Evolutionary conservation across 2,797 vertebrate genomes (phyloP).

Genomic region (Merluccius polli): DNA sequence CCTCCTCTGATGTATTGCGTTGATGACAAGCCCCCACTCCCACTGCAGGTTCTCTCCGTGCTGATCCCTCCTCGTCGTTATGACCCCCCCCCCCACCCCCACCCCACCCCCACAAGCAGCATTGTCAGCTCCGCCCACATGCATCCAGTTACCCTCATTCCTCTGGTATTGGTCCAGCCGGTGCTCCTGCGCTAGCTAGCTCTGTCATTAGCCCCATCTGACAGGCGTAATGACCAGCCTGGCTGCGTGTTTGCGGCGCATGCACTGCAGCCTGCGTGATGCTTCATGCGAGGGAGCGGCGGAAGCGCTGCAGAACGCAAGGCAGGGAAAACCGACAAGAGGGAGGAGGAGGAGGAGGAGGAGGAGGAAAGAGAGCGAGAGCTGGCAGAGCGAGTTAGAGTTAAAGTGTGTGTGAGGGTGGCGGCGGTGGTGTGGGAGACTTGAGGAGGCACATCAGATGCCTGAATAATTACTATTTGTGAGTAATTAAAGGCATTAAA

Average conservation of each 20-base stretch:
- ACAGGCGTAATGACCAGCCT: conserved; percentile 59
- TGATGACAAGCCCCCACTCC: conserved; percentile 7
- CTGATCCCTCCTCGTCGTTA: conserved; percentile 41
- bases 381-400: conserved; percentile 11
- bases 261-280: conserved; percentile 37
- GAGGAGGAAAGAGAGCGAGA: conserved; percentile 8
- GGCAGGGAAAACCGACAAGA: neutral
- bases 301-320: neutral
- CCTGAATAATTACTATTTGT: conserved; percentile 54
- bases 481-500: conserved; percentile 57
- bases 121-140: conserved; percentile 36
- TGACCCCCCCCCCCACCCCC: too few species aligned
- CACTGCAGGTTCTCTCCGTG: neutral
- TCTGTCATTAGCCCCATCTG: conserved; percentile 66
- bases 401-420: neutral
- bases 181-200: conserved; percentile 44
- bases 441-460: conserved; percentile 36
- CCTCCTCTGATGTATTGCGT: conserved; percentile 7
- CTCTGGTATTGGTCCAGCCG: conserved; percentile 34
- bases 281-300: conserved; percentile 20
- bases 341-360: neutral
- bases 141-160: conserved; percentile 42
- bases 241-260: conserved; percentile 56
- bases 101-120: conserved; percentile 23
- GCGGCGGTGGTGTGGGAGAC: conserved; percentile 8